Evolutionary conservation across 2,888 invertebrate species (phyloP).

Genomic region (Micropterix aruncella): DNA sequence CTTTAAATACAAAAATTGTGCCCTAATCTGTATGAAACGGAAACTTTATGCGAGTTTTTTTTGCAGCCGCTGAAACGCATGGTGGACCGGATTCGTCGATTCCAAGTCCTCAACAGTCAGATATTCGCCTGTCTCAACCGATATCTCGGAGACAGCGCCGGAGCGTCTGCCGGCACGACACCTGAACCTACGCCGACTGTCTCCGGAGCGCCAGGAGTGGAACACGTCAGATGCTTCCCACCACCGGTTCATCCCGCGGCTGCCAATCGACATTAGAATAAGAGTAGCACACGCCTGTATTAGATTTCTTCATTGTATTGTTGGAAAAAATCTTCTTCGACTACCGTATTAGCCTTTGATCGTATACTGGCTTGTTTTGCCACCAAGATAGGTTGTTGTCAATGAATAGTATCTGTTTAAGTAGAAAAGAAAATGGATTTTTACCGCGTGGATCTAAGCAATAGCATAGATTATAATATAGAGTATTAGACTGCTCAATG

Average conservation of each 20-base stretch:
- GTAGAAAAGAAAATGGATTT: too few relatives aligned
- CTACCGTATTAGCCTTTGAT: background rate
- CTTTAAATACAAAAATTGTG: too few relatives aligned
- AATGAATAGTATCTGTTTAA: background rate
- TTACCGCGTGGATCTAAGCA: too few relatives aligned
- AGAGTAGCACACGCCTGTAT: too few relatives aligned
- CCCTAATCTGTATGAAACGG: too few relatives aligned
- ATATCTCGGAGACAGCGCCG: conserved; percentile 70
- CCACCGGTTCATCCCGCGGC: conserved; percentile 78
- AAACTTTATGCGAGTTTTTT: too few relatives aligned
- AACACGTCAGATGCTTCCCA: conserved; percentile 94
- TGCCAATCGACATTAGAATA: conserved; percentile 20
- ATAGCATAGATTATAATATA: too few relatives aligned
- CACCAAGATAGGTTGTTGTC: background rate
- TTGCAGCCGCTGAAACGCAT: conserved; percentile 82
- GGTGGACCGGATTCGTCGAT: conserved; percentile 94
- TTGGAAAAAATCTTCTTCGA: too few relatives aligned
- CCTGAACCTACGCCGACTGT: background rate
- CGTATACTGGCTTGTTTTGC: background rate
- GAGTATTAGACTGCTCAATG: too few relatives aligned
- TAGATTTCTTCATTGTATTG: too few relatives aligned
- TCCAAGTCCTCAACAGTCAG: conserved; percentile 97
- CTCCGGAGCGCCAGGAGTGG: conserved; percentile 59
- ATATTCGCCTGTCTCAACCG: conserved; percentile 93
- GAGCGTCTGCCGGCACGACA: conserved; percentile 12